phyloP scores from a whole-genome alignment of 2,797 vertebrate species.

The Microctenopoma steveboyesi region DNA sequence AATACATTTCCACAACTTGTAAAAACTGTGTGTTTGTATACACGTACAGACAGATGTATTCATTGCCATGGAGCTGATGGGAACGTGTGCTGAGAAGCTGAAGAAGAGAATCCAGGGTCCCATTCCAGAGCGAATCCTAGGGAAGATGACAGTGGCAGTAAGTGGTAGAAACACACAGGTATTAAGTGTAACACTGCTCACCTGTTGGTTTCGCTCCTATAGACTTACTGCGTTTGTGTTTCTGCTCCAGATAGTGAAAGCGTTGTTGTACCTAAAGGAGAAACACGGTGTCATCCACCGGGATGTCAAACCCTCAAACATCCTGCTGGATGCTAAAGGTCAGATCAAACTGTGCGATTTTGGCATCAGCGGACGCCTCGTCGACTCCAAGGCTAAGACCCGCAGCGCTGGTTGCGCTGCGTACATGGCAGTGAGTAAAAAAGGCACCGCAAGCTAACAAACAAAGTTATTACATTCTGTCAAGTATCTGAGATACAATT shows the following conservation, averaged over 20 bases:
- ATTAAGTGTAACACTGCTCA: neutral
- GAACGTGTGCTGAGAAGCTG: slow-evolving; percentile 95
- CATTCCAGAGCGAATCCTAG: slow-evolving; percentile 93
- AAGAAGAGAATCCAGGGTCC: slow-evolving; percentile 96
- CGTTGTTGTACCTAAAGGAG: slow-evolving; percentile 93
- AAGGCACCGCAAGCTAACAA: neutral
- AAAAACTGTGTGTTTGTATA: slow-evolving; percentile 25
- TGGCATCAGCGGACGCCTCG: slow-evolving; percentile 94
- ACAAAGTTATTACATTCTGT: slow-evolving; percentile 1
- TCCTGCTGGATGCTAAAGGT: slow-evolving; percentile 92
- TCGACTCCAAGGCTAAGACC: slow-evolving; percentile 96
- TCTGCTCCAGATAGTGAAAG: slow-evolving; percentile 89
- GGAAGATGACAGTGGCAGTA: slow-evolving; percentile 97
- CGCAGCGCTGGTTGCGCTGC: slow-evolving; percentile 95
- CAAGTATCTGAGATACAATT: neutral
- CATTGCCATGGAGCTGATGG: slow-evolving; percentile 98
- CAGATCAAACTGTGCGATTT: slow-evolving; percentile 97
- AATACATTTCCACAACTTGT: slow-evolving; percentile 4
- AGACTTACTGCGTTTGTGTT: neutral
- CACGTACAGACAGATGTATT: slow-evolving; percentile 91
- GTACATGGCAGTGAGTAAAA: slow-evolving; percentile 92
- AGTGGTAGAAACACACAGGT: slow-evolving; percentile 56
- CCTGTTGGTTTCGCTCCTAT: neutral
- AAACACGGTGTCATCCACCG: slow-evolving; percentile 96
- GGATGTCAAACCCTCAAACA: slow-evolving; percentile 96